Evolutionary conservation across 2,888 invertebrate species (phyloP).

Genomic region (Eubasilissa splendida): DNA sequence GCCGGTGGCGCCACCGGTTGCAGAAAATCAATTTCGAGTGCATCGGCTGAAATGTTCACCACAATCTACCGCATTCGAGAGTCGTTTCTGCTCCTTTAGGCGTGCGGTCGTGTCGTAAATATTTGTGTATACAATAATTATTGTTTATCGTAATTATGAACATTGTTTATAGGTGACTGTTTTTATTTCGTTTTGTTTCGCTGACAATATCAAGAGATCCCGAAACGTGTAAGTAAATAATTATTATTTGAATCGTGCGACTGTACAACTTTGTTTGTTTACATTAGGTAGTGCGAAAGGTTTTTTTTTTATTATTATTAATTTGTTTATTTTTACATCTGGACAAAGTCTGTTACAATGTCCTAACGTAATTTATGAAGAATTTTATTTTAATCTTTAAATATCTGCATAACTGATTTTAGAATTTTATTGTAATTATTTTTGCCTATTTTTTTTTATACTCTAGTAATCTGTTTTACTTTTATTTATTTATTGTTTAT

Average conservation of each 20-base stretch:
- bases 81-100: constrained; percentile 5
- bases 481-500: not conserved
- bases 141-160: constrained; percentile 21
- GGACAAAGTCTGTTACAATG: not conserved
- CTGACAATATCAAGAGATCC: not conserved
- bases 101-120: not conserved
- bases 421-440: too few relatives aligned
- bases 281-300: not conserved
- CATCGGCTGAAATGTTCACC: not conserved
- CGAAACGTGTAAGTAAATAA: not conserved
- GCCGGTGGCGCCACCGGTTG: not conserved
- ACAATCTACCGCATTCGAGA: constrained; percentile 2
- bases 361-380: not conserved
- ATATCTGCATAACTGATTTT: not conserved
- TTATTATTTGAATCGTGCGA: not conserved
- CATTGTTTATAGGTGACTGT: constrained; percentile 7
- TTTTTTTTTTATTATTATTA: constrained; percentile 12
- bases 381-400: not conserved
- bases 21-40: constrained; percentile 20
- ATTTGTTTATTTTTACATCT: constrained; percentile 9
- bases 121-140: not conserved
- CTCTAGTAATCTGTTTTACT: not conserved
- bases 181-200: constrained; percentile 1
- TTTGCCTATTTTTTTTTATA: too few relatives aligned
- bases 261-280: not conserved